Evolutionary conservation across 2,888 invertebrate genomes (phyloP), one percentile per base, ranked within the genome.

Genomic region (Folsomia manolachei): DNA sequence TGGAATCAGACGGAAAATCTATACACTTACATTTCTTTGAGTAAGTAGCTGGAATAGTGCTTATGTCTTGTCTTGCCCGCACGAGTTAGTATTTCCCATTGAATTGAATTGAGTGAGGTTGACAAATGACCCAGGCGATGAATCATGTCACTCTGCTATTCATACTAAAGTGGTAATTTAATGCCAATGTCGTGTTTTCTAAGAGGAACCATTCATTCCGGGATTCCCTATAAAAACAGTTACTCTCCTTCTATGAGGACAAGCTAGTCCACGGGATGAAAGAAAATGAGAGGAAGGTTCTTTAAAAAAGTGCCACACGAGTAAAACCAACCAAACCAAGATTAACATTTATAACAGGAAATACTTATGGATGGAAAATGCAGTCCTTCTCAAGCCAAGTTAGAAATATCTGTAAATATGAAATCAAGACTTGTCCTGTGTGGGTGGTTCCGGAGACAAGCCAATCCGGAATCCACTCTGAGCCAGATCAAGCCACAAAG

Each of bases 81-180:
- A 14, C 56, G 56, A 18, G 56, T n/a, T n/a, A n/a, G n/a, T n/a
- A n/a, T n/a, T n/a, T n/a, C n/a, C n/a, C n/a, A n/a, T n/a, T n/a
- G n/a, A n/a, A n/a, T n/a, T n/a, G n/a, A 19, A 21, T 56, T 56
- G 56, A 56, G 56, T 56, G 39, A 14, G 52, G 52, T 67, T 67
- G 67, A 67, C 67, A 67, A 67, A 67, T 67, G 67, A 67, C 67
- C 67, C 24, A 39, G n/a, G 52, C 66, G 66, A 66, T 66, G 39
- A 39, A 66, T 66, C 66, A 56, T 67, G 67, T 67, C 67, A 67
- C 67, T 67, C 67, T n/a, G 53, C 56, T 56, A 66, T 66, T 66
- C 66, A 66, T 51, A 1, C 26, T 67, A 67, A 67, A 67, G 67
- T 67, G 67, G 67, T 67, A 67, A 67, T 67, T 56, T 67, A 67